Base-by-base conservation (phyloP, 2,113 vertebrate genomes). In the Eolophus roseicapilla region DNA sequence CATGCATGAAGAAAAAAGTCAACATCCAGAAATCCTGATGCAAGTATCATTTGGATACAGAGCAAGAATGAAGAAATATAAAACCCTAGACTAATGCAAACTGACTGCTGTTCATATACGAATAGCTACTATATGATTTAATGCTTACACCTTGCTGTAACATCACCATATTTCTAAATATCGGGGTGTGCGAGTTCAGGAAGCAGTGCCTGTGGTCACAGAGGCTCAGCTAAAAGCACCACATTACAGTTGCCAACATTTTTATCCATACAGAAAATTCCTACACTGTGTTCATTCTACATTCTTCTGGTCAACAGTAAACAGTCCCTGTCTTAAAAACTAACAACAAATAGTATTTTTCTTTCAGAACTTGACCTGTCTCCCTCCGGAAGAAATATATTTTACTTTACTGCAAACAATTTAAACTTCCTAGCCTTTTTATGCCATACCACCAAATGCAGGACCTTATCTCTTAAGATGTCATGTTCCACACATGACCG, bases 151-250 rank as follows among this genome's bases (percentile, higher is more conserved):
- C 23, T 82, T 62, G 37, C 33, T 1, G 2, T 25, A 77, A 10
- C 3, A 29, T 52, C 28, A 44, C 27, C 7, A 6, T 44, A 92
- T 90, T n/a, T 62, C 13, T 17, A 44, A 6, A 17, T 16, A 35
- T 4, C 1, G 3, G 7, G 9, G 23, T n/a, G 13, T 8, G 7
- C 10, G 10, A 78, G 17, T 10, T 59, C 57, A 39, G 3, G 31
- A 88, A 85, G 52, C 6, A 67, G 64, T 3, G 81, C 11, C 16
- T 62, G 17, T 8, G 10, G 37, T n/a, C 29, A 50, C 0, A 75
- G 18, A 28, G 82, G 21, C 7, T 46, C 57, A 62, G 9, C 13
- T 43, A 79, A 81, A 79, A 53, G 9, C 23, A 62, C 11, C 27
- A 60, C 12, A 49, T 29, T 53, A 68, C 20, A 62, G n/a, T 10